Evolutionary conservation across 2,113 vertebrate species (phyloP).

Genomic region (Fregetta grallaria): DNA sequence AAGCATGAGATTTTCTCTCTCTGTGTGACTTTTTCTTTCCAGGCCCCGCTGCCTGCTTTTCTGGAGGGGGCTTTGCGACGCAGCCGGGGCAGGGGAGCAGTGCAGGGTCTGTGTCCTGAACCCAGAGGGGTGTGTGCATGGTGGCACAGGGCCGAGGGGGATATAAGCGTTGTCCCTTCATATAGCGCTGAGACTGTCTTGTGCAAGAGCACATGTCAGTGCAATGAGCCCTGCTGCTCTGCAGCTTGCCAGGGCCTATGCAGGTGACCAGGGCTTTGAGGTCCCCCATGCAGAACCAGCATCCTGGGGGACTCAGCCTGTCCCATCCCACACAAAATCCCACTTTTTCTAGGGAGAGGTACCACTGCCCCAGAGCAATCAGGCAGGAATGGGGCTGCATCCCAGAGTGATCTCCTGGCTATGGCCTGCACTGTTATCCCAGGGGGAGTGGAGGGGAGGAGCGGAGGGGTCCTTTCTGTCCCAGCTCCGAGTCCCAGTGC

Average conservation of each 20-base stretch:
- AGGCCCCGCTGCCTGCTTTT: not conserved
- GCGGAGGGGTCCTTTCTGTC: not conserved
- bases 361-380: fast-evolving
- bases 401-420: not conserved
- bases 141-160: not conserved
- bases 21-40: not conserved
- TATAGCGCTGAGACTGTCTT: fast-evolving
- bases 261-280: not conserved
- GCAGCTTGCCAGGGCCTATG: not conserved
- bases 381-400: not conserved
- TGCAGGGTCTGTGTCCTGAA: not conserved
- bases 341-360: not conserved
- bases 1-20: not conserved
- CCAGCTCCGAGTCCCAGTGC: not conserved
- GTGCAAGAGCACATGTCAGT: fast-evolving
- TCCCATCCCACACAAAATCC: not conserved
- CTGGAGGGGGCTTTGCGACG: not conserved
- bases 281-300: not conserved
- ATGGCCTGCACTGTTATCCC: not conserved
- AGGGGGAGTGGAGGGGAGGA: not conserved
- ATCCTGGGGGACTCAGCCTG: not conserved
- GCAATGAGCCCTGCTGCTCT: not conserved
- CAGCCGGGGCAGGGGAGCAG: not conserved
- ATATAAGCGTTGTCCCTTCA: not conserved
- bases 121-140: fast-evolving